phyloP scores from a whole-genome alignment of 2,888 invertebrate species.

The Eupithecia inturbata region DNA sequence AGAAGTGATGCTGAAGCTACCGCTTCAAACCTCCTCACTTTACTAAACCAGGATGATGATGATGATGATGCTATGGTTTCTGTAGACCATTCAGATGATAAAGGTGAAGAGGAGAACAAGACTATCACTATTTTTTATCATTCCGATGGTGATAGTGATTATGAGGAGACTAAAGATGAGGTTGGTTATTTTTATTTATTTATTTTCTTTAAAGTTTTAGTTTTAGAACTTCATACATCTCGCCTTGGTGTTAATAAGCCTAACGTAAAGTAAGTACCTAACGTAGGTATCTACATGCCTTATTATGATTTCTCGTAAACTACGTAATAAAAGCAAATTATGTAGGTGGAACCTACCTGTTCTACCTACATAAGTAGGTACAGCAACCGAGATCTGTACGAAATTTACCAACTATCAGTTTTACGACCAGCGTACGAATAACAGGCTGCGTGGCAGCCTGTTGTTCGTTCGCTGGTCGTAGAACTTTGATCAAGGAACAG shows the following conservation, averaged over 20 bases:
- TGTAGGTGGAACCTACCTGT: too few species aligned
- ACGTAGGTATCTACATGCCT: background rate
- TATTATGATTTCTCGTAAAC: background rate
- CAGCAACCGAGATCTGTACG: too few species aligned
- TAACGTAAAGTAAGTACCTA: background rate
- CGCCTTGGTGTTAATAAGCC: background rate
- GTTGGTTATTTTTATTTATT: background rate
- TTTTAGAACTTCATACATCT: background rate
- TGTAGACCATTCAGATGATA: background rate
- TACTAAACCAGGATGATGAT: background rate
- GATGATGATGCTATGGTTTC: background rate
- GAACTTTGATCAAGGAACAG: background rate
- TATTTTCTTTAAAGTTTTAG: background rate
- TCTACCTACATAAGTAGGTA: too few species aligned
- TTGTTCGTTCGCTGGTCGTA: background rate
- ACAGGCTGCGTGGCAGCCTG: background rate
- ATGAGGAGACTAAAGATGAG: background rate
- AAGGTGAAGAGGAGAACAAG: background rate
- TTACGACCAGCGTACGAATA: too few species aligned
- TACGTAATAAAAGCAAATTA: too few species aligned
- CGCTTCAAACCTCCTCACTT: background rate
- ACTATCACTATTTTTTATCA: slow-evolving; percentile 2
- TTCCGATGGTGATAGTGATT: background rate
- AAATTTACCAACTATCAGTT: background rate
- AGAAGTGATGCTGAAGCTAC: background rate